phyloP scores from a whole-genome alignment of 2,888 invertebrate genomes.

The Tupiocoris notatus region DNA sequence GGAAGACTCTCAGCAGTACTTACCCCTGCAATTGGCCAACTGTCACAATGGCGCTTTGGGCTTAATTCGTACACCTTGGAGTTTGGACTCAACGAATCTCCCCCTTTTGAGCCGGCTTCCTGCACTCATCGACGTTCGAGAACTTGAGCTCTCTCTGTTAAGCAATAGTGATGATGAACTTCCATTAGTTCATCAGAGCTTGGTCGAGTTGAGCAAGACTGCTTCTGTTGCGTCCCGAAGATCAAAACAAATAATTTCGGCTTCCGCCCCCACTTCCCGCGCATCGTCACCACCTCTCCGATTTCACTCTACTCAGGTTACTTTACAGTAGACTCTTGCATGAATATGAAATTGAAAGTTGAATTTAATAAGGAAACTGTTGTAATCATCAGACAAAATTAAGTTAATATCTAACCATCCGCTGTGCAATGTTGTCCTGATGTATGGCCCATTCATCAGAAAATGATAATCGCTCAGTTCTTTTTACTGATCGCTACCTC shows the following conservation, averaged over 20 bases:
- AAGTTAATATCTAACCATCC: too few relatives aligned
- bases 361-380: too few relatives aligned
- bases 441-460: too few relatives aligned
- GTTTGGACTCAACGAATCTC: not conserved
- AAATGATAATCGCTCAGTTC: too few relatives aligned
- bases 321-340: too few relatives aligned
- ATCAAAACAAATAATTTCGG: not conserved
- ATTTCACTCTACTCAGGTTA: too few relatives aligned
- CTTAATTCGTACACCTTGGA: not conserved
- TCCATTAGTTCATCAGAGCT: not conserved
- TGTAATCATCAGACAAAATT: too few relatives aligned
- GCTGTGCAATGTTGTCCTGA: too few relatives aligned
- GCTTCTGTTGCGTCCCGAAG: not conserved
- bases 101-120: not conserved
- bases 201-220: not conserved
- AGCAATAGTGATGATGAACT: not conserved
- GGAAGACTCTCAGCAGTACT: not conserved
- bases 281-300: not conserved
- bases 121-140: not conserved
- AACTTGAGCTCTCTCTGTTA: not conserved
- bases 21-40: not conserved
- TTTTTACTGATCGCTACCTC: too few relatives aligned
- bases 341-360: too few relatives aligned
- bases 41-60: too few relatives aligned
- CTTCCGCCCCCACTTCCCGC: not conserved